Base-by-base conservation (phyloP, 2,888 invertebrate genomes). In the Lydus trimaculatus region DNA sequence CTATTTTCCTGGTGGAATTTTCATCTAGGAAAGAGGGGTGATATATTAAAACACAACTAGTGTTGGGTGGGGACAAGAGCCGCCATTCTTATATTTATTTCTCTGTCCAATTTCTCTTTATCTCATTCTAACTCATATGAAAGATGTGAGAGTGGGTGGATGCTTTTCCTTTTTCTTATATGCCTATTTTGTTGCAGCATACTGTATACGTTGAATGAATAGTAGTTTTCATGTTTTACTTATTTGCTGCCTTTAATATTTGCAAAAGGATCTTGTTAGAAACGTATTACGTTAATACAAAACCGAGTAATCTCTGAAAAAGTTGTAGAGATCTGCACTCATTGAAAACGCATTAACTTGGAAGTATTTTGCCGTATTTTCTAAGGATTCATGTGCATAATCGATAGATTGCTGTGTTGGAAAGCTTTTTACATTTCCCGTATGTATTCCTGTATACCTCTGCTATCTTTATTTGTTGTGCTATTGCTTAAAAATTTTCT, bases 251-350 rank as follows among this genome's bases (percentile, higher is more conserved):
- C 20, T 62, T 72, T 72, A 74, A 67, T 71, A 71, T 73, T 74
- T 71, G 48, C 67, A 63, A 70, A 59, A 65, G 73, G 73, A 73
- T 76, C 75, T 69, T 67, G 72, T 71, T 67, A 67, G 66, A 72
- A 74, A 75, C 73, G 74, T 75, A 75, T 76, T 75, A 75, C 74
- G 74, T 75, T 76, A 75, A 76, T 73, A 73, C 74, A 73, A 70
- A 23, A 72, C 69, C 71, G 67, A 64, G 72, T 73, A 73, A 74
- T 73, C 73, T 74, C 13, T 43, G 13, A 15, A 43, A 25, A 25
- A 60, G 67, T 25, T 69, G 69, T 28, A 28, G 64, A 75, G 74
- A 75, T 75, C 75, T 74, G 70, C 73, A 72, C 71, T 74, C 72
- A 73, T 74, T 75, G 73, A 72, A 73, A 75, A 72, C 70, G 74